A percentile compares a stretch with the other conserved stretches of the same genome.
These are phyloP conservation scores for Drosophila mayri DNA, from an alignment of 1,140 invertebrate species.

Conservation along the genomic window DNA sequence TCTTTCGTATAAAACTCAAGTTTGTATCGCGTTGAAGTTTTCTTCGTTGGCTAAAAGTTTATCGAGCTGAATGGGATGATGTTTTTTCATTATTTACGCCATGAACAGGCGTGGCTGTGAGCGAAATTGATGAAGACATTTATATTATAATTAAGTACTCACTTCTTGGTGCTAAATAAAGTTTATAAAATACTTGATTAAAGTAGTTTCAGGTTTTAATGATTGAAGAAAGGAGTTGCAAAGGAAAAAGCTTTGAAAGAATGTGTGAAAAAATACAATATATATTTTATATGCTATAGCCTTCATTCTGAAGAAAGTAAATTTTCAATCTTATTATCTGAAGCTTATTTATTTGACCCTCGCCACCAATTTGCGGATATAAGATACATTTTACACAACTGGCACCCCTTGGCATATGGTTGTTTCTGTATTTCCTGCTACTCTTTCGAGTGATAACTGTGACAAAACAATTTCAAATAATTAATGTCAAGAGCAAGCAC, in stretches of 20 bases:
- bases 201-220: not conserved
- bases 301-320: no score
- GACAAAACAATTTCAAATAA: conserved; percentile 73
- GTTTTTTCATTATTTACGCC: conserved; percentile 20
- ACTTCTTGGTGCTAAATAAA: not conserved
- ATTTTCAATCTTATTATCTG: not conserved
- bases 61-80: conserved; percentile 38
- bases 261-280: not conserved
- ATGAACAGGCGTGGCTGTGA: conserved; percentile 11
- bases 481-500: conserved; percentile 74
- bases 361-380: conserved; percentile 7
- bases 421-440: conserved; percentile 21
- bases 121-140: not conserved
- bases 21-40: conserved; percentile 31
- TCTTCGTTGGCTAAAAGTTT: conserved; percentile 42
- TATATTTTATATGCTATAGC: not conserved
- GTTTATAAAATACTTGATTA: not conserved
- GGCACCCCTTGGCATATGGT: not conserved
- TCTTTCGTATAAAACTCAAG: conserved; percentile 44
- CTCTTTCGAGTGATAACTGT: conserved; percentile 50
- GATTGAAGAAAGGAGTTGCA: not conserved
- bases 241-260: no score
- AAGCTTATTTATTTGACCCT: conserved; percentile 14
- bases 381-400: conserved; percentile 7
- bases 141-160: conserved; percentile 7